phyloP scores from a whole-genome alignment of 2,113 vertebrate species.

The Strix uralensis region DNA sequence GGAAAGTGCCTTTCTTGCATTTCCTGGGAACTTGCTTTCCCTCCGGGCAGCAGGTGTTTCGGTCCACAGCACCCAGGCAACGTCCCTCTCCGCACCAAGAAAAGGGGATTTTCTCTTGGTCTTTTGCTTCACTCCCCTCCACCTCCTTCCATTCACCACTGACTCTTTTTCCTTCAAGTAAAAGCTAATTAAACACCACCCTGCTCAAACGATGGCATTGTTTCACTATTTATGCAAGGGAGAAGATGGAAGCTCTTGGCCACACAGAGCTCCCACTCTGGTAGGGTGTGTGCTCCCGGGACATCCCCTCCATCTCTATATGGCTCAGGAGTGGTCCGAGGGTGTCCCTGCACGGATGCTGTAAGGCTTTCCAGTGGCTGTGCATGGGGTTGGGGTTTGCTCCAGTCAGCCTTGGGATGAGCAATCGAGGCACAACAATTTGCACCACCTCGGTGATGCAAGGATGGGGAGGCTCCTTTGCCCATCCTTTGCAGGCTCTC shows the following conservation, averaged over 20 bases:
- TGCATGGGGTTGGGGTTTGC: not conserved
- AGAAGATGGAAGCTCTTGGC: not conserved
- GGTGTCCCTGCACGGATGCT: rapidly evolving
- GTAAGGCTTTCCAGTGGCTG: not conserved
- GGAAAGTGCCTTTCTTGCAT: constrained; percentile 68
- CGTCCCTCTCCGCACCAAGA: not conserved
- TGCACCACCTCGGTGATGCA: too few relatives aligned
- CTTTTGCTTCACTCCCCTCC: not conserved
- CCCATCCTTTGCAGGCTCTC: not conserved
- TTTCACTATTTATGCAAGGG: not conserved
- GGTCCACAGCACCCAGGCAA: constrained; percentile 13
- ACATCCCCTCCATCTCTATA: not conserved
- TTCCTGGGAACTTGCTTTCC: constrained; percentile 43
- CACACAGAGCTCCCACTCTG: not conserved
- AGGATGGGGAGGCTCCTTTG: not conserved
- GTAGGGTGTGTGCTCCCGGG: not conserved
- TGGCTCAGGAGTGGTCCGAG: not conserved
- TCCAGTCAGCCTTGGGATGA: not conserved
- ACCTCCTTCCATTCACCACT: not conserved
- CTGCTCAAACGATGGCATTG: not conserved
- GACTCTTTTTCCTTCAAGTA: not conserved
- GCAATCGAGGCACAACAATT: not conserved
- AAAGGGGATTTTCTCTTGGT: constrained; percentile 40
- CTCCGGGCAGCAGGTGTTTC: constrained; percentile 57
- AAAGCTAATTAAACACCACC: constrained; percentile 2